Evolutionary conservation across 2,888 invertebrate genomes (phyloP), one percentile per base, ranked within the genome.

Genomic region (Leptura quadrifasciata): DNA sequence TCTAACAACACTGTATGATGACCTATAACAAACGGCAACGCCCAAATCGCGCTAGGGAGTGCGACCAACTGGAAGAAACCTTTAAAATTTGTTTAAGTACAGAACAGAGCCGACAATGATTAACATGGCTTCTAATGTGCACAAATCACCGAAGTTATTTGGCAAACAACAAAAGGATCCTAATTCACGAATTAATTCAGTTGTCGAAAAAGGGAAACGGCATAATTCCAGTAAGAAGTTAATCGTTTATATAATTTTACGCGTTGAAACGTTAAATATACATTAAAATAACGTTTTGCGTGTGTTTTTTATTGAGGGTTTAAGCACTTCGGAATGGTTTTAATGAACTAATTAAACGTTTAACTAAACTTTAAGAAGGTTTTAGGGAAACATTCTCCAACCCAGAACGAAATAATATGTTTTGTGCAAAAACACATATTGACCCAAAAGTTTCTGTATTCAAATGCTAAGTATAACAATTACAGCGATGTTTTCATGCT

Each of bases 21-120:
- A 47, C 21, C 47, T 47, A 64, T 47, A 64, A 64, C 64, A 70
- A 58, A 70, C 9, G 60, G 24, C 21, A 31, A 21, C 31, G 12
- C 20, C 47, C 15, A 21, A 58, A 70, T 47, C 60, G n/a, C 74
- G 76, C 69, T 76, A 74, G 74, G 74, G 79, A 74, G 79, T 55
- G 65, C 76, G 78, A 68, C 74, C 78, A 73, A 75, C 71, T 72
- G 80, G 77, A 81, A 83, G 69, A 69, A 75, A 77, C 79, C 79
- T 77, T 77, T 76, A 76, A 80, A 81, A 79, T 79, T 77, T 80
- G 77, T 76, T 77, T 74, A 77, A 80, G 77, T 75, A 77, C 75
- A 74, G 75, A 76, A 77, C 79, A 75, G 77, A 69, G 76, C 80
- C 78, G 81, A 79, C 82, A 79, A 80, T 80, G 82, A 82, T 81